Conservation (phyloP, 2,113 vertebrate genomes). For the Neotoma lepida region DNA sequence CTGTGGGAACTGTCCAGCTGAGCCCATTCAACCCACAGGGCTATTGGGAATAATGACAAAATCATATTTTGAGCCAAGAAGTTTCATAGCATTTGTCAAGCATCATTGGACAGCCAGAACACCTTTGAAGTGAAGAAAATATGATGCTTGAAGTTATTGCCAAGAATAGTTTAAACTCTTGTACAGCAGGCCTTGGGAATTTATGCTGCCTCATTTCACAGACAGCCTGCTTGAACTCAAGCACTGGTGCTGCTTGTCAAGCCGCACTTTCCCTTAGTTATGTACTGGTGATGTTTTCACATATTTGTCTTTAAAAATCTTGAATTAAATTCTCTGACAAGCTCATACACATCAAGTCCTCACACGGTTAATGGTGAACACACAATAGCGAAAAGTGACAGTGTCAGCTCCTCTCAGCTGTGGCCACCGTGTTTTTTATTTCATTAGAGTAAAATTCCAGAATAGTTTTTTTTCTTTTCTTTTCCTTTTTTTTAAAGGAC, state of each 20-base stretch:
- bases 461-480: background rate
- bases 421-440: background rate
- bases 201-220: conserved; percentile 17
- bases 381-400: background rate
- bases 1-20: background rate
- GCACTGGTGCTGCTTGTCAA: background rate
- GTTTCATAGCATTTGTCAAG: conserved; percentile 20
- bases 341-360: background rate
- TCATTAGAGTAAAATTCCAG: background rate
- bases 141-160: conserved; percentile 16
- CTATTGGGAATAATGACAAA: background rate
- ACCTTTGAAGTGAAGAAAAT: conserved; percentile 28
- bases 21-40: background rate
- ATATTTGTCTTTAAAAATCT: background rate
- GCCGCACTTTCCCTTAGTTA: background rate
- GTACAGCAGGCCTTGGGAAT: background rate
- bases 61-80: background rate
- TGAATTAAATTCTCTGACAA: background rate
- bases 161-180: conserved; percentile 45
- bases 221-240: background rate
- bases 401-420: background rate
- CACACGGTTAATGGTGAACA: background rate
- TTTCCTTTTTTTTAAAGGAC: background rate
- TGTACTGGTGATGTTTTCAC: background rate
- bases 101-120: background rate